Conservation (phyloP, 2,888 invertebrate species). For the Poecilus cupreus region DNA sequence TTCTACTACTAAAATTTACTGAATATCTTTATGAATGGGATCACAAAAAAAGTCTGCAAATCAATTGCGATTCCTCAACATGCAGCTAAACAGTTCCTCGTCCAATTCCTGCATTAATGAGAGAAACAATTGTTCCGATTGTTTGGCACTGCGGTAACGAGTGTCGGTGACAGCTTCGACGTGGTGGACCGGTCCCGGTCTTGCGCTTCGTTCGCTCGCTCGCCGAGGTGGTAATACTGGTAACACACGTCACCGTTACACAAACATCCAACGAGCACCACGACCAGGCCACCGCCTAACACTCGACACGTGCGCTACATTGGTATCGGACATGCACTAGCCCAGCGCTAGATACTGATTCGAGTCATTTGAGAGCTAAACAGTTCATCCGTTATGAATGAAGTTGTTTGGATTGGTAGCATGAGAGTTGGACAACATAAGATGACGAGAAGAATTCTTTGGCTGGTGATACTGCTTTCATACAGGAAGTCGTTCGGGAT, state of each 20-base stretch:
- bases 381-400: background rate
- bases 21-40: too few species aligned
- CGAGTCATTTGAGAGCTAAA: background rate
- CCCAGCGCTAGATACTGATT: background rate
- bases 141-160: background rate
- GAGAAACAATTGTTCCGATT: background rate
- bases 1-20: too few species aligned
- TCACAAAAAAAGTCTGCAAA: too few species aligned
- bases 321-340: too few species aligned
- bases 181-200: background rate
- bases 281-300: background rate
- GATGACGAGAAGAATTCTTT: too few species aligned
- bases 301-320: too few species aligned
- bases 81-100: background rate
- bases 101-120: background rate
- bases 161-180: background rate
- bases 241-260: background rate
- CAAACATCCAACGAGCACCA: background rate
- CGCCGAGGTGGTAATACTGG: background rate
- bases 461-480: too few species aligned
- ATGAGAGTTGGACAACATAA: background rate
- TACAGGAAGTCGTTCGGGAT: too few species aligned
- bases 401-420: background rate
- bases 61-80: background rate
- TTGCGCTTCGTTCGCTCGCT: background rate